phyloP scores from a whole-genome alignment of 1,140 invertebrate species.

The Sycophila sp. region DNA sequence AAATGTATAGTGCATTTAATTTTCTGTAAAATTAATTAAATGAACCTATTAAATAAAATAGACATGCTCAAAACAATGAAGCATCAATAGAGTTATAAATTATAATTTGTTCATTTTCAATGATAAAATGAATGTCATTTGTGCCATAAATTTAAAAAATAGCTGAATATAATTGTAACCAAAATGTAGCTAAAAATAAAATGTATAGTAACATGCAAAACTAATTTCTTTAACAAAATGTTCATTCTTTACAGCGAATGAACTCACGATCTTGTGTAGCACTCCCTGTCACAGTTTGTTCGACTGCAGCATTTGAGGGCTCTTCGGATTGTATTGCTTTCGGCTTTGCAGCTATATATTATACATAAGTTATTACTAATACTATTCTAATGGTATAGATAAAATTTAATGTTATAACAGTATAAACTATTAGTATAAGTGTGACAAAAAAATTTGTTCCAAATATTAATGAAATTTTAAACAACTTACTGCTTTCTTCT shows the following conservation, averaged over 20 bases:
- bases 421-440: no score
- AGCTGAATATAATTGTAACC: not conserved
- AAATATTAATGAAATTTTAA: not conserved
- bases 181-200: not conserved
- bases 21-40: conserved; percentile 10
- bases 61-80: no score
- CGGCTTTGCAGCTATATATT: conserved; percentile 56
- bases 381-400: no score
- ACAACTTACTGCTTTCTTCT: conserved; percentile 60
- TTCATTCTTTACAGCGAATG: conserved; percentile 60
- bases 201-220: conserved; percentile 6
- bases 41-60: no score
- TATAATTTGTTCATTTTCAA: no score
- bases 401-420: no score
- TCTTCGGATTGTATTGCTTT: conserved; percentile 58
- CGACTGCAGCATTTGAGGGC: conserved; percentile 42
- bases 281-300: conserved; percentile 54
- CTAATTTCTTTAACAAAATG: conserved; percentile 29
- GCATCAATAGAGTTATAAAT: no score
- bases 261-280: conserved; percentile 64
- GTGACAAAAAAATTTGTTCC: not conserved
- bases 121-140: no score
- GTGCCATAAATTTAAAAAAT: no score
- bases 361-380: conserved; percentile 50
- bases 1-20: not conserved